Base-by-base conservation (phyloP, 1,140 invertebrate genomes). In the Megathymus violae region DNA sequence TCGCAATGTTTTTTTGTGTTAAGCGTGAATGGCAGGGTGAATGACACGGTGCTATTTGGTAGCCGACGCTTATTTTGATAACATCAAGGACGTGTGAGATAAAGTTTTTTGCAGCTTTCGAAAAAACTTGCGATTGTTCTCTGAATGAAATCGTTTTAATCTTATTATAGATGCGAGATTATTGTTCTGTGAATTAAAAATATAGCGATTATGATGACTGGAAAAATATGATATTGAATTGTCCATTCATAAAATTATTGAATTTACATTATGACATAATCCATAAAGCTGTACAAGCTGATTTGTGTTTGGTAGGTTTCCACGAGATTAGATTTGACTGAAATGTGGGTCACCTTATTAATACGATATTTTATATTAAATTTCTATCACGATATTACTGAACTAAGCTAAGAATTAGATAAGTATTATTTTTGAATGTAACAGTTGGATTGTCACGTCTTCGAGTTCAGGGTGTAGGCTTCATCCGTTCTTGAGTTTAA, bases 1-100 rank as follows among this genome's bases (percentile, higher is more conserved):
- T 74, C 47, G 56, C 22, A 31, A 52, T n/a, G n/a, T n/a, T 63
- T 76, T 79, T 73, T 69, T 64, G 58, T 61, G 11, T 34, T 22
- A 5, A 41, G 62, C 19, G 40, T 70, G 14, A n/a, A 36, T 44
- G 36, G 16, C 14, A 54, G 50, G 73, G 70, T 79, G 68, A 80
- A 79, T 80, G 76, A 78, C 69, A 74, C 67, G 74, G 71, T 74
- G 54, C 3, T 70, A 62, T 78, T 70, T 73, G 76, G 73, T 62
- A 60, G 66, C 71, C 48, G 61, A 15, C 64, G 63, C 60, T 69
- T 67, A 62, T 67, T 72, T 71, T 67, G 74, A 80, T 83, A 77
- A 74, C 48, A 75, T 76, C 70, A 50, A 63, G 59, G 47, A 34
- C 54, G 25, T 31, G 4, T 9, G 44, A 47, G 41, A 13, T 27